Evolutionary conservation across 1,140 invertebrate species (phyloP).

Genomic region (Procambarus clarkii): DNA sequence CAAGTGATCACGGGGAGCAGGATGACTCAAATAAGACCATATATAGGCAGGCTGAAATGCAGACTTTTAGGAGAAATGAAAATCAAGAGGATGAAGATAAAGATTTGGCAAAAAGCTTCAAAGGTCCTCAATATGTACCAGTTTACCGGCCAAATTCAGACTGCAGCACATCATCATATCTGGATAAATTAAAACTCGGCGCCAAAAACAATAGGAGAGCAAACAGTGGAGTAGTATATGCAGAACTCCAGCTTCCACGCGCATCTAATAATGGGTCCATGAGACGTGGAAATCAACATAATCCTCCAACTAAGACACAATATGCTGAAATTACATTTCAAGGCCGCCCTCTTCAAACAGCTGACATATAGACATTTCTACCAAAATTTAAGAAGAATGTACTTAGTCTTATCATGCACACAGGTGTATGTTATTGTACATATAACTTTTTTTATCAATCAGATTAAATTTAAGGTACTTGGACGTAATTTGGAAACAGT

Average conservation of each 20-base stretch:
- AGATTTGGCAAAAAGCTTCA: slow-evolving; percentile 28
- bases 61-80: slow-evolving; percentile 42
- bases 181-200: background rate
- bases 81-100: slow-evolving; percentile 27
- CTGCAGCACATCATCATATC: background rate
- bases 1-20: slow-evolving; percentile 20
- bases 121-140: slow-evolving; percentile 51
- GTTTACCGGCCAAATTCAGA: slow-evolving; percentile 44
- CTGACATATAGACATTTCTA: slow-evolving; percentile 35
- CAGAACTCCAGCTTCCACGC: slow-evolving; percentile 73
- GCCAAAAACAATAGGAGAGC: background rate
- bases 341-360: slow-evolving; percentile 45
- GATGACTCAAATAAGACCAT: background rate
- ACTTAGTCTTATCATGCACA: background rate
- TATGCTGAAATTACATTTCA: slow-evolving; percentile 64
- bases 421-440: background rate
- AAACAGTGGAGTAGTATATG: slow-evolving; percentile 71
- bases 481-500: background rate
- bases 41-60: slow-evolving; percentile 29
- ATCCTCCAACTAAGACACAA: slow-evolving; percentile 45
- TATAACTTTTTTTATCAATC: background rate
- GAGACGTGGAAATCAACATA: slow-evolving; percentile 49
- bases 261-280: slow-evolving; percentile 74
- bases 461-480: background rate
- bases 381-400: background rate